A percentile compares a stretch with the other conserved stretches of the same genome.
phyloP scores from a whole-genome alignment of 2,888 invertebrate species.

The Melipona bicolor region DNA sequence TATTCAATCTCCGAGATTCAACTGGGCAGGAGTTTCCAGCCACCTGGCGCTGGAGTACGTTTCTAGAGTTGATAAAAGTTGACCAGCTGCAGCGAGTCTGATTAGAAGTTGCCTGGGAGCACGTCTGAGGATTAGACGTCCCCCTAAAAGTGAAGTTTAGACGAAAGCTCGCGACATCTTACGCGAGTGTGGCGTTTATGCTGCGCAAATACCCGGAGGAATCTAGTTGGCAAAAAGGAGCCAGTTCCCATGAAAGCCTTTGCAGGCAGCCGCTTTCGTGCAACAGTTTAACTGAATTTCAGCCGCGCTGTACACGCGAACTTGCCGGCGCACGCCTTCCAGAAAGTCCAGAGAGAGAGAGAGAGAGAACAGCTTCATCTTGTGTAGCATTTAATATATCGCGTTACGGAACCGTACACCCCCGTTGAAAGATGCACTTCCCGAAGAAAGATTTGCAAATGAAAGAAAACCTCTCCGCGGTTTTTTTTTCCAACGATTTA shows the following conservation, averaged over 20 bases:
- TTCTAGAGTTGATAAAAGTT: not conserved
- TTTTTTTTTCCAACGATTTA: not conserved
- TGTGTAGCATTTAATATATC: slow-evolving; percentile 10
- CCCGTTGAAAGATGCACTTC: not conserved
- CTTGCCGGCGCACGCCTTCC: slow-evolving; percentile 2
- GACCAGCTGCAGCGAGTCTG: slow-evolving; percentile 5
- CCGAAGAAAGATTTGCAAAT: not conserved
- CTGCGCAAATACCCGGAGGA: slow-evolving; percentile 27
- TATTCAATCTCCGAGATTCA: not conserved
- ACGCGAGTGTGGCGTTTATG: not conserved
- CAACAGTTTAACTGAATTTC: slow-evolving; percentile 16
- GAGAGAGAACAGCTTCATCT: not conserved
- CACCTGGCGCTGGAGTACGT: not conserved
- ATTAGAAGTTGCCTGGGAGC: not conserved
- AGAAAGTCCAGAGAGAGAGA: not conserved
- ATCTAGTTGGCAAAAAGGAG: slow-evolving; percentile 16
- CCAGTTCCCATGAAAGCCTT: slow-evolving; percentile 9
- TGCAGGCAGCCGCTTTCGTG: not conserved
- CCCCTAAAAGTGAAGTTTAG: slow-evolving; percentile 18
- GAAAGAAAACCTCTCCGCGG: not conserved
- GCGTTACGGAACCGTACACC: not conserved
- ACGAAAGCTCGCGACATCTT: slow-evolving; percentile 8
- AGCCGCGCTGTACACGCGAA: not conserved
- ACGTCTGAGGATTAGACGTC: slow-evolving; percentile 15
- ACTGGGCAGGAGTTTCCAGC: no score